Evolutionary conservation across 2,113 vertebrate species (phyloP).

Genomic region (Dipodomys spectabilis): DNA sequence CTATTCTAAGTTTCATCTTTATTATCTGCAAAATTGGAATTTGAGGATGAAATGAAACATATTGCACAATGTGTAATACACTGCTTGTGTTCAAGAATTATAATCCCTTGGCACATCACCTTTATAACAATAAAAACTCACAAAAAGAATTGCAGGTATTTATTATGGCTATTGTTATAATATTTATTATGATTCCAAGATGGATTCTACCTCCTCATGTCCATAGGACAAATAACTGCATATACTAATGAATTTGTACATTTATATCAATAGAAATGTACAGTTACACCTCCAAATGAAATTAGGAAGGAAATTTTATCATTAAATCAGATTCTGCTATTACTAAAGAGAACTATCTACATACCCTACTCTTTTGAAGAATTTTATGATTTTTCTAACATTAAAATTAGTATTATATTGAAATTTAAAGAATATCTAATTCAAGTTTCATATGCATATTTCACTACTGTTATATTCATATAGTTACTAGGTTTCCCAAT

Average conservation of each 20-base stretch:
- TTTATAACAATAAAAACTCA: too few species aligned
- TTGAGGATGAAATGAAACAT: background rate
- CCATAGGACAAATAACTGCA: background rate
- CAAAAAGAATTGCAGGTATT: background rate
- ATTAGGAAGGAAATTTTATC: background rate
- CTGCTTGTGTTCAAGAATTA: background rate
- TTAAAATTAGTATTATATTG: background rate
- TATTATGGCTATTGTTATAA: background rate
- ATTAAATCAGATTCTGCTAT: background rate
- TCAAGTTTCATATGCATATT: background rate
- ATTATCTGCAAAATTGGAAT: background rate
- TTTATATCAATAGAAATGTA: background rate
- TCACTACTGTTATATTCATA: background rate
- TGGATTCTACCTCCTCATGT: background rate
- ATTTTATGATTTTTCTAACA: background rate
- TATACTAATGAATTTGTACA: too few species aligned
- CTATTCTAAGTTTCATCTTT: background rate
- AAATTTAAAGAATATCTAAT: conserved; percentile 1
- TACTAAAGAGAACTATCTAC: too few species aligned
- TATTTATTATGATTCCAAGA: conserved; percentile 38
- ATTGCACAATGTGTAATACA: background rate
- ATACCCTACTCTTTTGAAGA: background rate
- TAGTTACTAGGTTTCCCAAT: background rate
- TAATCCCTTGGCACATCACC: background rate
- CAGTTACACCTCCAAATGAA: background rate